Evolutionary conservation across 2,888 invertebrate genomes (phyloP), one percentile per base, ranked within the genome.

Genomic region (Melangyna quadrimaculata): DNA sequence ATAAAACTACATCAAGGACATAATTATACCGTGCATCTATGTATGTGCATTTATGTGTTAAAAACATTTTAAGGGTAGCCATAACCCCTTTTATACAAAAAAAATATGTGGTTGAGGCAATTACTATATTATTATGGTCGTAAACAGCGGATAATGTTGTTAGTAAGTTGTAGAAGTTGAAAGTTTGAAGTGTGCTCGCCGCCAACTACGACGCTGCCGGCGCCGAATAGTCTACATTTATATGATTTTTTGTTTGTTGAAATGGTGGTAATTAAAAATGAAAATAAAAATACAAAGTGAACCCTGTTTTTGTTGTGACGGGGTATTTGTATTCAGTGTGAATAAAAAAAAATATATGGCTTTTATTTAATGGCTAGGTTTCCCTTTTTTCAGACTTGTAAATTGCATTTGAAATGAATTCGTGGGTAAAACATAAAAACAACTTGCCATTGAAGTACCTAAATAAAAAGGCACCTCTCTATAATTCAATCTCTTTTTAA

Each of bases 141-240:
- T 69, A 79, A 70, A 48, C 43, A 55, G 83, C 55, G 63, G 57
- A 35, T 74, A 71, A 83, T 79, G 51, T 45, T 32, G 73, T 78
- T 69, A 70, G 71, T 71, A 67, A 70, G 69, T 7, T 8, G 59
- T 78, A 35, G 24, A 45, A 65, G 63, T 63, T 63, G 10, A 35
- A 63, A 70, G 70, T 73, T 78, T 63, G 57, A 70, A 83, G 73
- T 70, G 74, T 14, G 7, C 9, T 17, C 24, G 65, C 27, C n/a
- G n/a, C n/a, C n/a, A n/a, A n/a, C n/a, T n/a, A n/a, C n/a, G n/a
- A n/a, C n/a, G n/a, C n/a, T 5, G 4, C 22, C 22, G 48, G 6
- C 51, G 51, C 51, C 51, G 6, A 24, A 29, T 24, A 67, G 48
- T n/a, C 48, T 22, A 32, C 6, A n/a, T 14, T 65, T 17, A n/a